A percentile compares a stretch with the other conserved stretches of the same genome.
Conservation (phyloP, 2,797 vertebrate genomes). For the Tauraco hartlaubi region DNA sequence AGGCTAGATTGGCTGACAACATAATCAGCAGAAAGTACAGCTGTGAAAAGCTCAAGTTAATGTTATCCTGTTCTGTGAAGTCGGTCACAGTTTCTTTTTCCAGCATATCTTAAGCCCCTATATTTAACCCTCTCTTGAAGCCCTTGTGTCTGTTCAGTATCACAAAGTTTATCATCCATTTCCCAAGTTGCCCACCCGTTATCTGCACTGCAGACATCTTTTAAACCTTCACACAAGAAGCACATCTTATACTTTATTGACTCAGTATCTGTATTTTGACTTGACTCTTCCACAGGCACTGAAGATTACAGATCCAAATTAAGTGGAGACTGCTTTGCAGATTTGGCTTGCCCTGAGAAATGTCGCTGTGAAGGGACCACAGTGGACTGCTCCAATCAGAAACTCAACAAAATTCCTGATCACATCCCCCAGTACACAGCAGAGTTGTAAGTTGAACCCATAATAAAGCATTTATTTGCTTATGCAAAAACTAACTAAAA, state of each 20-base stretch:
- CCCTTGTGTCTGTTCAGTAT: conserved; percentile 73
- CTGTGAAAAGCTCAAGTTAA: conserved; percentile 86
- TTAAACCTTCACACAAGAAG: conserved; percentile 52
- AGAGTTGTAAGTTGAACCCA: conserved; percentile 90
- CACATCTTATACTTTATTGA: conserved; percentile 20
- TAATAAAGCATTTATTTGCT: background rate
- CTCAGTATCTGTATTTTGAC: conserved; percentile 68
- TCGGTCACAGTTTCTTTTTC: conserved; percentile 79
- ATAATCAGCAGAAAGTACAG: conserved; percentile 86
- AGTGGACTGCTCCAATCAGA: conserved; percentile 98
- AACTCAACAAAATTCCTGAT: conserved; percentile 94
- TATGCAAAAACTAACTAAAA: background rate
- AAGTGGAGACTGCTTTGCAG: conserved; percentile 96
- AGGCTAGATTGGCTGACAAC: conserved; percentile 76
- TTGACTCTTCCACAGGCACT: conserved; percentile 88
- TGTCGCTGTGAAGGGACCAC: conserved; percentile 97
- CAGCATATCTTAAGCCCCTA: conserved; percentile 78
- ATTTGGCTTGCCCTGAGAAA: conserved; percentile 96
- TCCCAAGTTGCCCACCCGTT: conserved; percentile 73
- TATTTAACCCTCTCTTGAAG: conserved; percentile 81
- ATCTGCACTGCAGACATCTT: conserved; percentile 71
- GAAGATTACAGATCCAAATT: conserved; percentile 98
- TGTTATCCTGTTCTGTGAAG: conserved; percentile 79
- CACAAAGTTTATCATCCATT: conserved; percentile 72
- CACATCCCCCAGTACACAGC: conserved; percentile 97